Base-by-base conservation (phyloP, 2,797 vertebrate species). In the Pelodytes ibericus region DNA sequence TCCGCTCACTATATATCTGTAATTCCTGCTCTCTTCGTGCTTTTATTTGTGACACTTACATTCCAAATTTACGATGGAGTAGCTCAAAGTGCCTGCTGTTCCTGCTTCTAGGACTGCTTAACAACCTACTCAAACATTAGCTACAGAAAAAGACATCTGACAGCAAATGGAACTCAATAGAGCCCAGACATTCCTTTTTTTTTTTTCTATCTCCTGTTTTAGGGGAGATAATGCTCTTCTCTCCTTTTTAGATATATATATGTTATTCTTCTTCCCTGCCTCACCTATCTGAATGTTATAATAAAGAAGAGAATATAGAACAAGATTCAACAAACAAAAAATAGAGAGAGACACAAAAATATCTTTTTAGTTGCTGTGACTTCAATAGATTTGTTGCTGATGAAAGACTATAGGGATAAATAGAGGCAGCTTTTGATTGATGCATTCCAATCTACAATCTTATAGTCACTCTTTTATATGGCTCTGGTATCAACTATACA, bases 101-200 rank as follows among this genome's bases (percentile, higher is more conserved):
- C 16, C 53, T 0, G 0, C 41, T 72, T 79, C 70, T 53, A 72
- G 77, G 80, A 71, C 80, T 74, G 77, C 47, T 53, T 81, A 80
- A 81, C 71, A 80, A 82, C 58, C 72, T 78, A 75, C 77, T 81
- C 51, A 61, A 47, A 61, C 62, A 72, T 67, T 18, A 58, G 71
- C 33, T 36, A 68, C 64, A 73, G 65, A 79, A 81, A 74, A 59
- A 47, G 64, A 57, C 77, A 71, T 78, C 68, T 72, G 80, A 60
- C 0, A 1, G 80, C 74, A 83, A 73, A 83, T 60, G 71, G 81
- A 84, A 79, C 79, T 78, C 56, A 71, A 86, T 0, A 82, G 77
- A 79, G 59, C 58, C 65, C 76, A 29, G 59, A 74, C 49, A 73
- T 79, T 82, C 68, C 82, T 81, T 22, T 74, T 76, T 82, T 81